phyloP scores from a whole-genome alignment of 2,888 invertebrate genomes.

The Cheiracanthium punctorium region DNA sequence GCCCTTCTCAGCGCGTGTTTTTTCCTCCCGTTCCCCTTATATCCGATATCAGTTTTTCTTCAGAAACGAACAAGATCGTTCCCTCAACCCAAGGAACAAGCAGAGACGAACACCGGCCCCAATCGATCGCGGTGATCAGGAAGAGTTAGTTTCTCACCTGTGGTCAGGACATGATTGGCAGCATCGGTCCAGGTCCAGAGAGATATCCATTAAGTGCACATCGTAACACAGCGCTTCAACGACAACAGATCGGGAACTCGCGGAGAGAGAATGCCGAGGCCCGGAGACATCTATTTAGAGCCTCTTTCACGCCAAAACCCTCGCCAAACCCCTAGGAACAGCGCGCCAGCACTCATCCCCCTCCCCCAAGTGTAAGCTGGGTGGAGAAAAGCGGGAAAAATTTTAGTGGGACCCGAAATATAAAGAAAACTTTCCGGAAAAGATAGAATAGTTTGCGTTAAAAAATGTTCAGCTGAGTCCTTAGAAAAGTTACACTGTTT shows the following conservation, averaged over 20 bases:
- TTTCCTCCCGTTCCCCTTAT: not conserved
- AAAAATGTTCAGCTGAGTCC: too few relatives aligned
- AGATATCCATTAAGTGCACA: conserved; percentile 58
- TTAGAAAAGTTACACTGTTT: too few relatives aligned
- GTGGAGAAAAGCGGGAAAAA: not conserved
- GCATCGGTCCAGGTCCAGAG: conserved; percentile 28
- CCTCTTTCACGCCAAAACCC: conserved; percentile 35
- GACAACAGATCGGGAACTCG: conserved; percentile 45
- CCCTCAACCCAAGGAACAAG: not conserved
- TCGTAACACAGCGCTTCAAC: conserved; percentile 48
- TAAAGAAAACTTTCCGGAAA: too few relatives aligned
- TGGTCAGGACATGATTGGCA: conserved; percentile 62
- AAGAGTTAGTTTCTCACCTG: conserved; percentile 53
- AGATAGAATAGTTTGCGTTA: too few relatives aligned
- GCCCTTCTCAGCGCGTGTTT: not conserved
- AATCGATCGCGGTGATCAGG: conserved; percentile 4
- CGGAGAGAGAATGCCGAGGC: conserved; percentile 33
- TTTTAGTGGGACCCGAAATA: not conserved
- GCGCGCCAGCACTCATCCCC: conserved; percentile 30
- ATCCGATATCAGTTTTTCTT: not conserved
- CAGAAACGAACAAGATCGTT: too few relatives aligned
- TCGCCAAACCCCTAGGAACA: conserved; percentile 33
- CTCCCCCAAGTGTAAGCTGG: not conserved
- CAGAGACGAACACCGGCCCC: not conserved
- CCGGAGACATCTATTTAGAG: conserved; percentile 65